Evolutionary conservation across 2,113 vertebrate genomes (phyloP).

Genomic region (Dasyprocta punctata): DNA sequence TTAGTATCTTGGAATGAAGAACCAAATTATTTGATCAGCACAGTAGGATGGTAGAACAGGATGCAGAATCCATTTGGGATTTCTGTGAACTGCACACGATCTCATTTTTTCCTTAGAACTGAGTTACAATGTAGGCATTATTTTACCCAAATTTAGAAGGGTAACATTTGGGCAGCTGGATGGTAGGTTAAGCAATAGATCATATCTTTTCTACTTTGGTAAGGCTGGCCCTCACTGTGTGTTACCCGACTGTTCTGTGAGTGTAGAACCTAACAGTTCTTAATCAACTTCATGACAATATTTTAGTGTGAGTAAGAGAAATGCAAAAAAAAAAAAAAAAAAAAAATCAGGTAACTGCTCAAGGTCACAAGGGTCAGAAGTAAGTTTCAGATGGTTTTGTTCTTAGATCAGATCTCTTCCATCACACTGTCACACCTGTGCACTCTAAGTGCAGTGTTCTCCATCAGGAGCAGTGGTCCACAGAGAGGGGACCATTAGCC

Average conservation of each 20-base stretch:
- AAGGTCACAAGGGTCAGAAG: background rate
- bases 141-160: background rate
- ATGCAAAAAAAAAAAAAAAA: background rate
- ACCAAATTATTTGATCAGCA: too few species aligned
- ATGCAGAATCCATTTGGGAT: background rate
- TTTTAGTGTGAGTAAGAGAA: background rate
- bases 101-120: background rate
- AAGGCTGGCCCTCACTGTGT: too few species aligned
- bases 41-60: too few species aligned
- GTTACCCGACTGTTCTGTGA: background rate
- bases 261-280: background rate
- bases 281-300: accelerated
- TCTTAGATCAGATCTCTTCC: background rate
- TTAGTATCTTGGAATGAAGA: background rate
- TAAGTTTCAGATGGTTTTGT: background rate
- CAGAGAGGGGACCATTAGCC: background rate
- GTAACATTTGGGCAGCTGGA: accelerated
- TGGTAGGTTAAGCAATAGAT: accelerated
- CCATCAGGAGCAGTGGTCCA: background rate
- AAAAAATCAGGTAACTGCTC: too few species aligned
- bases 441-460: accelerated
- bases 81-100: background rate
- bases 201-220: accelerated
- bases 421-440: accelerated
- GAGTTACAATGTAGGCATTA: background rate